Evolutionary conservation across 2,888 invertebrate species (phyloP).

Genomic region (Cabera pusaria): DNA sequence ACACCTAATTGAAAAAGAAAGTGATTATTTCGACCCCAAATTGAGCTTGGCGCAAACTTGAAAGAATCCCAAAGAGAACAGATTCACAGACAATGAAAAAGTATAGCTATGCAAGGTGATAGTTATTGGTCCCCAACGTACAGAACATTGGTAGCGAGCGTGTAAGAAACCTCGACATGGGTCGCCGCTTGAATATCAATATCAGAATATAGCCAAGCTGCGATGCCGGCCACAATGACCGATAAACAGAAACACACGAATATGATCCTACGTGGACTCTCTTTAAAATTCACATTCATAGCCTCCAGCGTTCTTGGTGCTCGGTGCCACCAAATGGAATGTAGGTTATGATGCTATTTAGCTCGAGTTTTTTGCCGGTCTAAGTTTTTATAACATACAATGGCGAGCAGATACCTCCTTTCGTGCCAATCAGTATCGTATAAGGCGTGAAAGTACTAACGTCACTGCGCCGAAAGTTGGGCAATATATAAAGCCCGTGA

Average conservation of each 20-base stretch:
- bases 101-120: constrained; percentile 39
- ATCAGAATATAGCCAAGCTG: constrained; percentile 66
- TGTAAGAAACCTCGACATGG: constrained; percentile 64
- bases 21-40: no score
- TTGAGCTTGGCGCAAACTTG: background rate
- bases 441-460: constrained; percentile 79
- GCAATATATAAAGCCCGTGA: no score
- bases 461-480: constrained; percentile 67
- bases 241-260: constrained; percentile 76
- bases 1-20: no score
- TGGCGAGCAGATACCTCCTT: constrained; percentile 69
- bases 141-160: constrained; percentile 55
- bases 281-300: constrained; percentile 77
- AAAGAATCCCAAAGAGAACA: constrained; percentile 10
- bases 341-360: constrained; percentile 82
- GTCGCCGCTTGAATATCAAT: constrained; percentile 78
- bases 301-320: constrained; percentile 52
- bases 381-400: constrained; percentile 69
- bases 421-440: constrained; percentile 74
- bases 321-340: constrained; percentile 68
- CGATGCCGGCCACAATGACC: constrained; percentile 72
- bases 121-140: constrained; percentile 60
- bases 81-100: constrained; percentile 21
- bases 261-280: constrained; percentile 69
- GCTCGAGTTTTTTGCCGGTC: constrained; percentile 70